Evolutionary conservation across 2,797 vertebrate species (phyloP), one percentile per base, ranked within the genome.

Genomic region (Poecilia picta): DNA sequence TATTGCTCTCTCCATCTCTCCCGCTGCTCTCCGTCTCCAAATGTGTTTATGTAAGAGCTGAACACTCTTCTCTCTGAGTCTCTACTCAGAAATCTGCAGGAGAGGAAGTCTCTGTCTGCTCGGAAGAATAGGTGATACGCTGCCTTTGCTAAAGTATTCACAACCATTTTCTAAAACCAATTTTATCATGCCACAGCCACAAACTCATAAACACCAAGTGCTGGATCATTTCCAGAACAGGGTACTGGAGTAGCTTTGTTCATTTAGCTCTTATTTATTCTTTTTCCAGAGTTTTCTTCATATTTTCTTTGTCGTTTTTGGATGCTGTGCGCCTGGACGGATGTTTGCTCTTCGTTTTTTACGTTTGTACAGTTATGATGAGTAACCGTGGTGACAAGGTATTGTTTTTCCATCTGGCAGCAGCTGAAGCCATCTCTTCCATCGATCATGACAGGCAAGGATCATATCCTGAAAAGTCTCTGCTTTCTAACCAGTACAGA

Each of bases 1-100:
- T 45, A 23, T 68, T 64, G 74, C 78, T 75, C 87, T 79, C 77
- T 77, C 71, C 4, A 12, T 77, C 81, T 83, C 83, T 76, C 74
- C 79, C 75, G 62, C 85, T 82, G 73, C 1, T 79, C 78, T 33
- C 76, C 1, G 2, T 80, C 80, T 89, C 73, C 85, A n/a, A 86
- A 70, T 72, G 68, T 73, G 59, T 68, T 90, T 91, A 91, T 82
- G 77, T 85, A 89, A 91, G 55, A 87, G 41, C 68, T 84, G 75
- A 45, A 78, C 80, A 82, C 25, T 80, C 33, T 36, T 80, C 83
- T 82, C 84, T 79, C 47, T 53, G 79, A 59, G 31, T 76, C 73
- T 75, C 74, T 75, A 8, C 20, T 15, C 43, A 64, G 57, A 28
- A 13, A 36, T 70, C 72, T 57, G 76, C 59, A 55, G 20, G 36